Percentiles rank a stretch among this genome's conserved stretches.
Conservation (phyloP, 1,140 invertebrate species). For the Ridgeia piscesae region DNA sequence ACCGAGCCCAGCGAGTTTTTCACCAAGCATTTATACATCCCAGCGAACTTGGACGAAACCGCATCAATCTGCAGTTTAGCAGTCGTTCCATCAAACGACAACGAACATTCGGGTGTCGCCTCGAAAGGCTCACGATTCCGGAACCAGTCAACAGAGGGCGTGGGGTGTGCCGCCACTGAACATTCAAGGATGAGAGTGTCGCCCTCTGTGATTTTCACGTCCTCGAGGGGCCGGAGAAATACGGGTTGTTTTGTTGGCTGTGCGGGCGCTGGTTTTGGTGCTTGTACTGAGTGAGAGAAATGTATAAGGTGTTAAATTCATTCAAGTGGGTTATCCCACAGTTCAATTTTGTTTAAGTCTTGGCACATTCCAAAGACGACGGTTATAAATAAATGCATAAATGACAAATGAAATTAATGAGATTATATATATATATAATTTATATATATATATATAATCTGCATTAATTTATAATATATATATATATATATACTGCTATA, state of each 20-base stretch:
- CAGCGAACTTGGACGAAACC: neutral
- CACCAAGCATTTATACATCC: neutral
- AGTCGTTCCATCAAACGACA: neutral
- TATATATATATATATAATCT: no score
- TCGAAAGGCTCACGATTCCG: neutral
- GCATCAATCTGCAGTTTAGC: neutral
- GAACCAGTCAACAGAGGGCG: neutral
- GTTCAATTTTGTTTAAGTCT: neutral
- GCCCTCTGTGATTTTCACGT: neutral
- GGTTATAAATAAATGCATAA: neutral
- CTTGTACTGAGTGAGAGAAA: neutral
- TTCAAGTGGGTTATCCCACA: neutral
- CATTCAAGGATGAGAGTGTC: neutral
- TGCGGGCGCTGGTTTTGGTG: neutral
- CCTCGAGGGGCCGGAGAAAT: neutral
- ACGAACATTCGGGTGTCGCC: neutral
- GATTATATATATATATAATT: no score
- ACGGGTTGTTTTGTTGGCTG: neutral
- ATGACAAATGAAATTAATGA: neutral
- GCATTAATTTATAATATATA: no score
- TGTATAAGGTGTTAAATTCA: neutral
- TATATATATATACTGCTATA: no score
- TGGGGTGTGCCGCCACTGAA: neutral
- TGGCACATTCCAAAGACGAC: neutral
- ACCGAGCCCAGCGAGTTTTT: neutral